Evolutionary conservation across 2,888 invertebrate species (phyloP), one percentile per base, ranked within the genome.

Genomic region (Arge pagana): DNA sequence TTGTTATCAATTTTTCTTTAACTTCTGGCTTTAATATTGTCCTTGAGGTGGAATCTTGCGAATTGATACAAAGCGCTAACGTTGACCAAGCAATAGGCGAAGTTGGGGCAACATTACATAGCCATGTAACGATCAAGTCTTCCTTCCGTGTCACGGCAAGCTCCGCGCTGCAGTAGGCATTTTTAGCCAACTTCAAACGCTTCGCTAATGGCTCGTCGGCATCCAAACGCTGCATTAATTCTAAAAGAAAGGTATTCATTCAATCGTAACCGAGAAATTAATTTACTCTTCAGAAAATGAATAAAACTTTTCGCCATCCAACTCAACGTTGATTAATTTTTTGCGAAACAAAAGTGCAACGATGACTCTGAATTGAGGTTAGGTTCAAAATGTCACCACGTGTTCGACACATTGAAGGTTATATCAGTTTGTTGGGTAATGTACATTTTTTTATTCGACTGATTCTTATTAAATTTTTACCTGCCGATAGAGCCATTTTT

Each of bases 111-210:
- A 78, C 21, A 61, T 70, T 50, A 18, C 79, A 74, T 1, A 83
- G 66, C 83, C 83, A 83, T 40, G 79, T 76, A 1, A 80, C 72
- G 11, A 83, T 73, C 3, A 81, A 68, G 43, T 81, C 76, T 54
- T 82, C 81, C 62, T 82, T 82, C 0, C 79, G 78, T 3, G 77
- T 72, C 0, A 80, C 68, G 0, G 81, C 78, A 35, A 83, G 76
- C 60, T 81, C 79, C 10, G 78, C 70, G 0, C 80, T 79, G 7
- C 72, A 69, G 3, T 82, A 78, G 1, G 80, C 76, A 68, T 82
- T 83, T 60, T 79, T 80, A 0, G 83, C 83, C 0, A 83, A 70
- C 57, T 81, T 80, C 2, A 83, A 69, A 5, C 83, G 76, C 62
- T 83, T 83, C 0, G 80, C 63, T 4, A 82, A 53, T 0, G 81